Evolutionary conservation across 2,113 vertebrate genomes (phyloP).

Genomic region (Megaleporinus macrocephalus): DNA sequence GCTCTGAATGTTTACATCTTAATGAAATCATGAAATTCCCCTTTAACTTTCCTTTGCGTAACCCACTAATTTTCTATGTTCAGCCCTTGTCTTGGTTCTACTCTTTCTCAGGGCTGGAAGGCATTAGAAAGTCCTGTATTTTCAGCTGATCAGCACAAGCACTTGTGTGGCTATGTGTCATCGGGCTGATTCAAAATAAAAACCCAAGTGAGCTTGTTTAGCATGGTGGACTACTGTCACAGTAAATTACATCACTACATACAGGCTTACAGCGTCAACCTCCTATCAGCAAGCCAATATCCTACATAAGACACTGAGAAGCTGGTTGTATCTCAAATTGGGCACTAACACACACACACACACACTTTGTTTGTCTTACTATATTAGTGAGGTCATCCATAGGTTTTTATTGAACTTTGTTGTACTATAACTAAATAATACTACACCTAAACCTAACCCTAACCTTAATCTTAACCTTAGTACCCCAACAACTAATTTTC

Average conservation of each 20-base stretch:
- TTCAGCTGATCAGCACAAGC: constrained; percentile 70
- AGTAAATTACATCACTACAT: constrained; percentile 1
- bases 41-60: constrained; percentile 62
- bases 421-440: too few relatives aligned
- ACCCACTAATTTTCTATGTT: constrained; percentile 78
- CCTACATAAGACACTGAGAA: background rate
- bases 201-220: background rate
- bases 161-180: constrained; percentile 52
- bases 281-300: constrained; percentile 19
- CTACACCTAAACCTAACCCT: too few relatives aligned
- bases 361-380: too few relatives aligned
- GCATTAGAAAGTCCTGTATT: constrained; percentile 64
- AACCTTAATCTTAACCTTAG: too few relatives aligned
- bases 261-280: background rate
- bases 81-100: constrained; percentile 56
- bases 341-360: too few relatives aligned
- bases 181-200: constrained; percentile 70
- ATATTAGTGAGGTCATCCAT: too few relatives aligned
- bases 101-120: constrained; percentile 68
- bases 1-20: too few relatives aligned
- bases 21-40: constrained; percentile 36
- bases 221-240: background rate
- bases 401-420: too few relatives aligned
- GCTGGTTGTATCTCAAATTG: background rate
- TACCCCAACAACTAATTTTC: too few relatives aligned